A percentile compares a stretch with the other conserved stretches of the same genome.
phyloP scores from a whole-genome alignment of 1,140 invertebrate species.

The Dreissena rostriformis region DNA sequence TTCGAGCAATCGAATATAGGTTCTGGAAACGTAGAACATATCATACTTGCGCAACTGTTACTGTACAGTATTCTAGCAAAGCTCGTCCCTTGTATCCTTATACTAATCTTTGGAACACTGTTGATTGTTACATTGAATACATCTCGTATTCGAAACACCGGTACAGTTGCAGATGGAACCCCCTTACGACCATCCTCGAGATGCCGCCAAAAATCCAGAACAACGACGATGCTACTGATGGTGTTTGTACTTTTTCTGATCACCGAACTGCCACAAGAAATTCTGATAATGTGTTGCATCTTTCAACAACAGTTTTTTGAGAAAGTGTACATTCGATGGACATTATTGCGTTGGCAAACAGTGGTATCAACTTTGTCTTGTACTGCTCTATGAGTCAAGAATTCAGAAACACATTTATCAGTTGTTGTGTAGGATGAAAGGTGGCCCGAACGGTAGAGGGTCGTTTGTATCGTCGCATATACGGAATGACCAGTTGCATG shows the following conservation, averaged over 20 bases:
- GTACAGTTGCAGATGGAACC: conserved; percentile 63
- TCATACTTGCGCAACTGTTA: conserved; percentile 72
- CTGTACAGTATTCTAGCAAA: conserved; percentile 76
- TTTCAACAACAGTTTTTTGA: conserved; percentile 69
- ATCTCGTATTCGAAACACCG: conserved; percentile 78
- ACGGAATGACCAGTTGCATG: background rate
- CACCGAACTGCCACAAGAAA: conserved; percentile 90
- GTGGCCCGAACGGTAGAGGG: background rate
- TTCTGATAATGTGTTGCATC: conserved; percentile 78
- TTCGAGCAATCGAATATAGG: conserved; percentile 62
- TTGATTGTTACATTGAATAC: conserved; percentile 78
- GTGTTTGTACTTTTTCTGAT: conserved; percentile 91
- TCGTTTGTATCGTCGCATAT: background rate
- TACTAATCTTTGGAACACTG: conserved; percentile 80
- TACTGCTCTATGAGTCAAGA: conserved; percentile 97
- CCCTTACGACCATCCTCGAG: conserved; percentile 26
- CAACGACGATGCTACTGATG: conserved; percentile 94
- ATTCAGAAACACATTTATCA: conserved; percentile 91
- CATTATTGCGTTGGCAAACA: conserved; percentile 93
- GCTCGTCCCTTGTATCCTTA: conserved; percentile 81
- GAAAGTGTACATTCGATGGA: conserved; percentile 88
- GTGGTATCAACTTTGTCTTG: conserved; percentile 95
- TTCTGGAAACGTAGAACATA: conserved; percentile 52
- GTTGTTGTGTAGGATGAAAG: conserved; percentile 83
- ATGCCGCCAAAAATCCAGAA: conserved; percentile 87